Conservation (phyloP, 2,797 vertebrate genomes). For the Eidolon dupreanum region DNA sequence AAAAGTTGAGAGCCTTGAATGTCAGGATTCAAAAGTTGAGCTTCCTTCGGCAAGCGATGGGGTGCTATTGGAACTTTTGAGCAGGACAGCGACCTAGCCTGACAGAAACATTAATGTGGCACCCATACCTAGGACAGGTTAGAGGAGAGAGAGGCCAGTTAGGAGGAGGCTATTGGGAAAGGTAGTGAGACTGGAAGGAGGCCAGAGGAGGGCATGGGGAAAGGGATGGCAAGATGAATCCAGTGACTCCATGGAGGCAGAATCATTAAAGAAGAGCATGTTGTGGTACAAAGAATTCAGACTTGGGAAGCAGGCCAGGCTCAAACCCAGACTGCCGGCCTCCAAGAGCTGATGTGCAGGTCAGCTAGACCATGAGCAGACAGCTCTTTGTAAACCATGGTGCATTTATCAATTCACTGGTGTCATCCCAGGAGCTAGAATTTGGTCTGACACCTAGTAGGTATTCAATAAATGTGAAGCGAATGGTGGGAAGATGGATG, state of each 20-base stretch:
- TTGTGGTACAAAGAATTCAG: constrained; percentile 30
- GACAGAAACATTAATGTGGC: neutral
- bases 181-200: neutral
- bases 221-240: neutral
- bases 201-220: neutral
- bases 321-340: neutral
- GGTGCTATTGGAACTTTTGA: neutral
- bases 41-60: neutral
- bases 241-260: neutral
- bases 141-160: neutral
- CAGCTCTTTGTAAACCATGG: fast-evolving
- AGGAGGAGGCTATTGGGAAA: neutral
- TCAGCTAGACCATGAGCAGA: too few species aligned
- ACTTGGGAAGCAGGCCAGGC: neutral
- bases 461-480: neutral
- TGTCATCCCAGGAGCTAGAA: neutral
- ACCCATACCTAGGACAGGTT: neutral
- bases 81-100: neutral
- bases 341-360: neutral
- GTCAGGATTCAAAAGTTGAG: neutral
- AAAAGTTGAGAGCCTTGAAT: neutral
- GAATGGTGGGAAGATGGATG: fast-evolving
- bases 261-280: neutral
- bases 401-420: fast-evolving
- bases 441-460: neutral